Conservation (phyloP, 2,888 invertebrate genomes). For the Theretra japonica region DNA sequence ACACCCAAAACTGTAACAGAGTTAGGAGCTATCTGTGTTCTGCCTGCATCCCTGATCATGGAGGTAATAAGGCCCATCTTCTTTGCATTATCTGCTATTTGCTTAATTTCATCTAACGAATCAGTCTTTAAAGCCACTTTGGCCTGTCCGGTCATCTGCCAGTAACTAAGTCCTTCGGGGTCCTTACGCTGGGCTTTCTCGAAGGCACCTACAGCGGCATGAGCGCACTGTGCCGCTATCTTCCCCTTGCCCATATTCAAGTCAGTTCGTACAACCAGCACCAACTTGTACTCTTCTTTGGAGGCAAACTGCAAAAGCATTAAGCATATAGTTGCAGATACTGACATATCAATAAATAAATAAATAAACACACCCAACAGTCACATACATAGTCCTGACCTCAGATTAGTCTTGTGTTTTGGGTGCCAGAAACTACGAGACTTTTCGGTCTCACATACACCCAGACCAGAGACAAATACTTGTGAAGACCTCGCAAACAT, state of each 20-base stretch:
- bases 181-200: constrained; percentile 87
- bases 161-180: constrained; percentile 83
- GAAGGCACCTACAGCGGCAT: constrained; percentile 95
- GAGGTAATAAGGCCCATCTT: constrained; percentile 88
- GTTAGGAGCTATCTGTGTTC: constrained; percentile 96
- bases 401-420: too few species aligned
- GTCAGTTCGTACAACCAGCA: constrained; percentile 94
- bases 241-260: constrained; percentile 98
- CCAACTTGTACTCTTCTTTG: constrained; percentile 89
- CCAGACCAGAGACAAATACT: too few species aligned
- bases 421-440: too few species aligned
- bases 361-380: too few species aligned
- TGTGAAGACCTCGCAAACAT: too few species aligned
- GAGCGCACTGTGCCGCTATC: constrained; percentile 96
- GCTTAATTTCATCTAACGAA: constrained; percentile 88
- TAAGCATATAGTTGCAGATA: background rate
- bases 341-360: background rate
- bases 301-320: constrained; percentile 65
- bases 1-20: constrained; percentile 95
- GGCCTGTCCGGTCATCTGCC: constrained; percentile 90
- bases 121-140: constrained; percentile 95
- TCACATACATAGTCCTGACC: too few species aligned
- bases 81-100: constrained; percentile 88
- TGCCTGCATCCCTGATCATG: constrained; percentile 94
- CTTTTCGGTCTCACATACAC: too few species aligned